Conservation (phyloP, 1,140 invertebrate species). For the Drosophila trapezifrons region DNA sequence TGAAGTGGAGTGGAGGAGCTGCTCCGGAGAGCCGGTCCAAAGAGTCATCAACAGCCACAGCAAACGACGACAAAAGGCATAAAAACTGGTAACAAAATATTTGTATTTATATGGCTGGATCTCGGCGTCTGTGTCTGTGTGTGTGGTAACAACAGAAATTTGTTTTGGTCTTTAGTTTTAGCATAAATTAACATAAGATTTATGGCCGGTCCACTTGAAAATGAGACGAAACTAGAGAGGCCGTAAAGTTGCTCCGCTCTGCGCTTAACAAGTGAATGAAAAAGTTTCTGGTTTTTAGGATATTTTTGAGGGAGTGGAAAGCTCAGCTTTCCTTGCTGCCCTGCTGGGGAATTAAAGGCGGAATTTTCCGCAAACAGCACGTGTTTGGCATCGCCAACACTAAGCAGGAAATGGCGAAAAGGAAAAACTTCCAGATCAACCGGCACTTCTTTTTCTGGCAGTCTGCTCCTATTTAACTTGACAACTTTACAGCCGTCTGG, state of each 20-base stretch:
- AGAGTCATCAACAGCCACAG: constrained; percentile 54
- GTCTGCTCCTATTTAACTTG: constrained; percentile 59
- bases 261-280: constrained; percentile 71
- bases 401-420: constrained; percentile 19
- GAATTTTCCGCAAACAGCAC: constrained; percentile 37
- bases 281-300: constrained; percentile 48
- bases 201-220: constrained; percentile 74
- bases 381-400: constrained; percentile 52
- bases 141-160: constrained; percentile 64
- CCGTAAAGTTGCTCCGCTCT: constrained; percentile 36
- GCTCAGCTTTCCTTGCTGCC: constrained; percentile 4
- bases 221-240: constrained; percentile 67
- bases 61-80: constrained; percentile 77
- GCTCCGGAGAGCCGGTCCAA: constrained; percentile 55
- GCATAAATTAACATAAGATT: constrained; percentile 82
- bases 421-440: constrained; percentile 41
- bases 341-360: constrained; percentile 38
- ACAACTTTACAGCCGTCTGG: constrained; percentile 72
- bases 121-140: constrained; percentile 15
- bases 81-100: constrained; percentile 82
- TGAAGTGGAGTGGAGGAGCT: constrained; percentile 18
- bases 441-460: constrained; percentile 31
- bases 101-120: constrained; percentile 58
- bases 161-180: constrained; percentile 81
- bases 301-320: constrained; percentile 29